Conservation (phyloP, 92 coral and sea anemone species). For the Epizoanthus scotinus region DNA sequence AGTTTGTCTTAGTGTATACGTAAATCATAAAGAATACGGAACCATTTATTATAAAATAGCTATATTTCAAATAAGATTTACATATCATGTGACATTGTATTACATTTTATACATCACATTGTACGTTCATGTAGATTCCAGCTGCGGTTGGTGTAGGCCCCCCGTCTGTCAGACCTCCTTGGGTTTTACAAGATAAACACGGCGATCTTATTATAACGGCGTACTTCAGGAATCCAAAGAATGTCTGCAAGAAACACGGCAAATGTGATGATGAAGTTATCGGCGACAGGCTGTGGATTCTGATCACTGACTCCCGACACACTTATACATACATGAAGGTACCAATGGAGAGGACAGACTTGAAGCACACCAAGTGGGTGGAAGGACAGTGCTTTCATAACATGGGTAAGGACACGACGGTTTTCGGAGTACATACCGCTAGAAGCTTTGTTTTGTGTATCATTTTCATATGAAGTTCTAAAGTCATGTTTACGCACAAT, state of each 20-base stretch:
- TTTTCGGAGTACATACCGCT: background rate
- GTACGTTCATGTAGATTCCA: slow-evolving; percentile 12
- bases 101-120: too few relatives aligned
- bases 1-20: too few relatives aligned
- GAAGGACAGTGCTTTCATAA: slow-evolving; percentile 38
- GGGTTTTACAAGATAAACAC: slow-evolving; percentile 9
- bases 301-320: background rate
- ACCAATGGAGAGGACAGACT: slow-evolving; percentile 23
- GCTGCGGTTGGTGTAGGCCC: background rate
- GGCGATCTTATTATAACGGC: slow-evolving; percentile 37
- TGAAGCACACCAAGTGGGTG: slow-evolving; percentile 43
- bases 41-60: too few relatives aligned
- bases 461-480: background rate
- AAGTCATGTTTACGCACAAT: too few relatives aligned
- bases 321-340: slow-evolving; percentile 11
- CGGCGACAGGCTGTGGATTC: slow-evolving; percentile 39
- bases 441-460: background rate
- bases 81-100: background rate
- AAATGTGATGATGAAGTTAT: background rate
- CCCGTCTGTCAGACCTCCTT: slow-evolving; percentile 19
- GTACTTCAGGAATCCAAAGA: slow-evolving; percentile 42
- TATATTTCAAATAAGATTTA: too few relatives aligned
- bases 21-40: too few relatives aligned
- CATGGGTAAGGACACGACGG: slow-evolving; percentile 34
- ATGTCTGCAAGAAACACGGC: slow-evolving; percentile 21